phyloP scores from a whole-genome alignment of 2,797 vertebrate genomes.

The Sebastes glaucus region DNA sequence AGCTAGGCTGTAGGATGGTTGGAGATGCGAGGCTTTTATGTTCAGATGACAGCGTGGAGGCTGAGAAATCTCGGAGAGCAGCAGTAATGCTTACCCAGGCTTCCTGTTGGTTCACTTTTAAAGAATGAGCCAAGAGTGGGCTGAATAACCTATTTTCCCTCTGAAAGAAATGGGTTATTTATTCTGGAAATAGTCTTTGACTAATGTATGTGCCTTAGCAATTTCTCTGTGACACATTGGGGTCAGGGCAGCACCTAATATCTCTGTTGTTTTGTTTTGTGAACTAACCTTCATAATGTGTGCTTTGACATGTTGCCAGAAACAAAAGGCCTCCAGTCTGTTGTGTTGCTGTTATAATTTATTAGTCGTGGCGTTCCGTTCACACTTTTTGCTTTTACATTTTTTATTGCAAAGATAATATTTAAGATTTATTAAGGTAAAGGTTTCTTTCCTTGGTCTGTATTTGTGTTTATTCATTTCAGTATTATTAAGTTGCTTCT shows the following conservation, averaged over 20 bases:
- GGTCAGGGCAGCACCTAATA: slow-evolving; percentile 61
- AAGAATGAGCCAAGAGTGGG: slow-evolving; percentile 62
- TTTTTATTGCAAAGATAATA: slow-evolving; percentile 36
- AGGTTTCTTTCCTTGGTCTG: slow-evolving; percentile 22
- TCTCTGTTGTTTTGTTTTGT: slow-evolving; percentile 75
- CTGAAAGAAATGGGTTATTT: slow-evolving; percentile 63
- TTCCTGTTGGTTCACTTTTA: slow-evolving; percentile 63
- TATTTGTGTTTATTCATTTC: slow-evolving; percentile 23
- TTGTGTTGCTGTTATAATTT: slow-evolving; percentile 74
- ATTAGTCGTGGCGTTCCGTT: slow-evolving; percentile 54
- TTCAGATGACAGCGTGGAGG: slow-evolving; percentile 59
- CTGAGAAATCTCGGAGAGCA: slow-evolving; percentile 58
- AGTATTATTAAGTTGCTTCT: slow-evolving; percentile 48
- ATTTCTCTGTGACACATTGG: slow-evolving; percentile 57
- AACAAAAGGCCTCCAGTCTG: slow-evolving; percentile 65
- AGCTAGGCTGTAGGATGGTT: slow-evolving; percentile 56
- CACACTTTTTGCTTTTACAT: slow-evolving; percentile 47
- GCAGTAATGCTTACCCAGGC: slow-evolving; percentile 54
- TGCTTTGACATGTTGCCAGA: slow-evolving; percentile 70
- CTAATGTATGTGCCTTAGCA: slow-evolving; percentile 58
- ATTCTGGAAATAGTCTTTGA: slow-evolving; percentile 65
- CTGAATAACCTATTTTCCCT: slow-evolving; percentile 62
- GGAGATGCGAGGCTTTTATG: slow-evolving; percentile 63
- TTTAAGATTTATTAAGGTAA: slow-evolving; percentile 24
- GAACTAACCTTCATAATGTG: slow-evolving; percentile 75